Evolutionary conservation across 1,140 invertebrate genomes (phyloP).

Genomic region (Goniozus legneri): DNA sequence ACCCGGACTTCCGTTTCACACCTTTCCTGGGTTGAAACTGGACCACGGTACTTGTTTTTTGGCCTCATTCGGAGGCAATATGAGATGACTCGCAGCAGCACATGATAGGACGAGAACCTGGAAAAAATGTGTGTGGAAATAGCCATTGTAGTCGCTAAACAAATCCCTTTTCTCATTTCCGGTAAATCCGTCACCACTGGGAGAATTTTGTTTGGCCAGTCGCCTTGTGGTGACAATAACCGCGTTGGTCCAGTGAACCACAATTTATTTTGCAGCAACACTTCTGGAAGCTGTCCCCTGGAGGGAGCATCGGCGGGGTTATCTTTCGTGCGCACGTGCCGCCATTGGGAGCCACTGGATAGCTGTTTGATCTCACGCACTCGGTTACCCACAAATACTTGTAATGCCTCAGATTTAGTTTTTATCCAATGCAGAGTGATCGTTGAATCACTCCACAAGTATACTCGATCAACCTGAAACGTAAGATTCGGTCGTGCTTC

Average conservation of each 20-base stretch:
- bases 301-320: slow-evolving; percentile 40
- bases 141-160: background rate
- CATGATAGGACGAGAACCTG: background rate
- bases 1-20: background rate
- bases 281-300: slow-evolving; percentile 17
- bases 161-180: background rate
- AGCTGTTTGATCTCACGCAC: slow-evolving; percentile 36
- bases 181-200: background rate
- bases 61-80: background rate
- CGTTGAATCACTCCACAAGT: background rate
- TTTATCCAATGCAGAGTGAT: background rate
- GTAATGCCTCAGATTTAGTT: background rate
- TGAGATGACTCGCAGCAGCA: background rate
- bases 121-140: background rate
- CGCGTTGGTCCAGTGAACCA: slow-evolving; percentile 26
- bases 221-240: background rate
- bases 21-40: background rate
- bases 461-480: too few relatives aligned
- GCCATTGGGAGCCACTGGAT: slow-evolving; percentile 18
- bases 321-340: slow-evolving; percentile 24
- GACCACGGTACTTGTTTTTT: background rate
- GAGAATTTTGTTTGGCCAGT: background rate
- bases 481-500: too few relatives aligned
- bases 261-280: slow-evolving; percentile 4
- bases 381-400: slow-evolving; percentile 21